Evolutionary conservation across 2,797 vertebrate genomes (phyloP).

Genomic region (Sebastes diploproa): DNA sequence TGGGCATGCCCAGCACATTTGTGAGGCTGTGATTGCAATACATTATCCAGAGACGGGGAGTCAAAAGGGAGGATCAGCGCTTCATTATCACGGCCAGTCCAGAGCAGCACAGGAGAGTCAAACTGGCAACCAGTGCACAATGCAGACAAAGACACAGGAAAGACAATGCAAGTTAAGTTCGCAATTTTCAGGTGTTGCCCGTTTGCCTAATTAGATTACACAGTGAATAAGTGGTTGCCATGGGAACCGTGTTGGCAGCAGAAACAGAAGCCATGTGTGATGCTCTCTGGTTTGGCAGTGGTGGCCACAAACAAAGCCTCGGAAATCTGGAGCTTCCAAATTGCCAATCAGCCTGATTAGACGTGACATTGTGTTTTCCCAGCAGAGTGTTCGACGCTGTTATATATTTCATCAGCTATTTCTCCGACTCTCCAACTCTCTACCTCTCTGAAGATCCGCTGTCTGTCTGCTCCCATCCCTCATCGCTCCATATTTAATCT

Average conservation of each 20-base stretch:
- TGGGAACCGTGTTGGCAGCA: slow-evolving; percentile 59
- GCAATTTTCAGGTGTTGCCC: slow-evolving; percentile 52
- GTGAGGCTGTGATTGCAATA: slow-evolving; percentile 63
- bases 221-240: slow-evolving; percentile 53
- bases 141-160: slow-evolving; percentile 7
- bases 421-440: slow-evolving; percentile 55
- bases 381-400: slow-evolving; percentile 54
- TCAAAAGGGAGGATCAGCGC: slow-evolving; percentile 64
- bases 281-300: slow-evolving; percentile 54
- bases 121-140: slow-evolving; percentile 43
- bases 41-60: slow-evolving; percentile 53
- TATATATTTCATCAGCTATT: slow-evolving; percentile 66
- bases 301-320: slow-evolving; percentile 61
- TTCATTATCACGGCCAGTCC: slow-evolving; percentile 64
- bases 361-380: slow-evolving; percentile 72
- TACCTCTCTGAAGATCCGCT: slow-evolving; percentile 57
- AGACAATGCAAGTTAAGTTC: slow-evolving; percentile 36
- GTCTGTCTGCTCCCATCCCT: slow-evolving; percentile 63
- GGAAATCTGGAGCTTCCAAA: slow-evolving; percentile 72
- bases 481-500: slow-evolving; percentile 63
- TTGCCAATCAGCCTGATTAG: slow-evolving; percentile 76
- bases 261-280: slow-evolving; percentile 54
- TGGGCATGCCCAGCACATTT: slow-evolving; percentile 64
- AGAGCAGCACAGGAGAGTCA: slow-evolving; percentile 58
- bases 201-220: slow-evolving; percentile 50